A percentile compares a stretch with the other conserved stretches of the same genome.
phyloP scores from a whole-genome alignment of 1,140 invertebrate genomes.

The Gryon sp. region DNA sequence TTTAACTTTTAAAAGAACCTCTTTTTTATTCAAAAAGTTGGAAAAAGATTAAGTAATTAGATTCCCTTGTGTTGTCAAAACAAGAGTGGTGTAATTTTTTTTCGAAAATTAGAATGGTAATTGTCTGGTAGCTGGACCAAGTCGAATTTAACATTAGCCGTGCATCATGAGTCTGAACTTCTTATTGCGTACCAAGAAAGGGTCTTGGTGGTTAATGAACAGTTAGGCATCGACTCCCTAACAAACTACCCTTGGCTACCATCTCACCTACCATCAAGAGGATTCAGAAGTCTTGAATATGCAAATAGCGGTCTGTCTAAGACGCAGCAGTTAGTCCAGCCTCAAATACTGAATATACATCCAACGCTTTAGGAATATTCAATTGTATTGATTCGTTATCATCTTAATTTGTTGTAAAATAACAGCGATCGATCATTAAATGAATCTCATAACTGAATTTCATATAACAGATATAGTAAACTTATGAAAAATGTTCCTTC shows the following conservation, averaged over 20 bases:
- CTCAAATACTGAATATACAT: conserved; percentile 58
- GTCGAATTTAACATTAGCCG: conserved; percentile 59
- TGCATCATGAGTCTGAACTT: conserved; percentile 60
- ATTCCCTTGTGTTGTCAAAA: conserved; percentile 35
- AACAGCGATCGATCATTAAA: no score
- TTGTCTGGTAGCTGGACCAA: conserved; percentile 42
- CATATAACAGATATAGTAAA: no score
- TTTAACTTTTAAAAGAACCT: no score
- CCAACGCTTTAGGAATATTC: conserved; percentile 59
- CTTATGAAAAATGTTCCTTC: no score
- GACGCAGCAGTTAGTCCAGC: conserved; percentile 67
- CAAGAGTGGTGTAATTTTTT: conserved; percentile 36
- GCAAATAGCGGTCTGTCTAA: conserved; percentile 70
- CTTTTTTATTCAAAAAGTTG: no score
- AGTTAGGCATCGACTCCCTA: conserved; percentile 69
- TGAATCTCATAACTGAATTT: no score
- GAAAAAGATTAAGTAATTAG: no score
- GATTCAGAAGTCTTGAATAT: conserved; percentile 72
- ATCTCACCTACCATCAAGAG: conserved; percentile 57
- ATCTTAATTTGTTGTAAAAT: conserved; percentile 47
- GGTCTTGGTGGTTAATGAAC: conserved; percentile 67
- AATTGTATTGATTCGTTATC: conserved; percentile 60
- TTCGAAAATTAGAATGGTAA: conserved; percentile 47
- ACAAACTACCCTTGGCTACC: conserved; percentile 69
- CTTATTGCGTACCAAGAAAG: conserved; percentile 66